A percentile compares a stretch with the other conserved stretches of the same genome.
phyloP scores from a whole-genome alignment of 2,797 vertebrate species.

The Oreonectes daqikongensis region DNA sequence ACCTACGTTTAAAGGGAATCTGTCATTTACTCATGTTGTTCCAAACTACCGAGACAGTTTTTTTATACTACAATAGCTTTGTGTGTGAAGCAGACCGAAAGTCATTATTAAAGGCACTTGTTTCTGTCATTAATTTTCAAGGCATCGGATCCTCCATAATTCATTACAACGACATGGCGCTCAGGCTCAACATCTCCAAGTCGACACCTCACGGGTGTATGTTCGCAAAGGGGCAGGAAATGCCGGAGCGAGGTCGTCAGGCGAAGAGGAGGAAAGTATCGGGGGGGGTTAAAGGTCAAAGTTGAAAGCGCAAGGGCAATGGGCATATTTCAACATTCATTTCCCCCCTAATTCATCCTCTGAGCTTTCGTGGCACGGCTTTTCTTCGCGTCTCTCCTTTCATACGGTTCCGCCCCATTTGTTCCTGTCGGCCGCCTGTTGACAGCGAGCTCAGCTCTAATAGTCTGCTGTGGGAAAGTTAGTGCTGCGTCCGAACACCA shows the following conservation, averaged over 20 bases:
- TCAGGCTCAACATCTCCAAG: conserved; percentile 54
- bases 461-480: conserved; percentile 68
- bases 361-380: conserved; percentile 62
- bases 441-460: conserved; percentile 69
- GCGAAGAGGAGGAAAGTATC: conserved; percentile 64
- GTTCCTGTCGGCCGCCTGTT: conserved; percentile 64
- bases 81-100: background rate
- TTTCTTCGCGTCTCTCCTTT: conserved; percentile 61
- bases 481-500: conserved; percentile 51
- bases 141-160: conserved; percentile 41
- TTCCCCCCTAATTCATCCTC: conserved; percentile 70
- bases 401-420: conserved; percentile 69
- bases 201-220: conserved; percentile 58
- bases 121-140: conserved; percentile 29
- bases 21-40: background rate
- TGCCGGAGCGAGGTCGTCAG: conserved; percentile 66
- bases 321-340: conserved; percentile 74
- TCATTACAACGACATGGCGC: conserved; percentile 39
- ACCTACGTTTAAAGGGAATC: background rate
- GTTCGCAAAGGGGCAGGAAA: conserved; percentile 69
- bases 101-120: conserved; percentile 37
- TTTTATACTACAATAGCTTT: background rate
- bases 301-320: conserved; percentile 67
- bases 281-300: conserved; percentile 62
- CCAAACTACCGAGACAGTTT: background rate